phyloP scores from a whole-genome alignment of 2,113 vertebrate species.

The Zootoca vivipara region DNA sequence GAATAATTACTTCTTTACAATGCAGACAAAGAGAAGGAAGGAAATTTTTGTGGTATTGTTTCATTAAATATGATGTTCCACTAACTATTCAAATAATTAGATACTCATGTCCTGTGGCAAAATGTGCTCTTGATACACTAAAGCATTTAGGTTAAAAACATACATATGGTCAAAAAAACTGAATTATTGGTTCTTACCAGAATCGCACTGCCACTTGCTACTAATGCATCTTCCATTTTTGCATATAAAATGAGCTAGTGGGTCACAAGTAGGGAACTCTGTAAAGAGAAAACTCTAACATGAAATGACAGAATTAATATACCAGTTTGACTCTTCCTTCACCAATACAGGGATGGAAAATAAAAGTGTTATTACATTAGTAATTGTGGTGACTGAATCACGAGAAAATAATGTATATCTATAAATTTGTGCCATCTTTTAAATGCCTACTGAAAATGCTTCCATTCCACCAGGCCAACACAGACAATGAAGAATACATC shows the following conservation, averaged over 20 bases:
- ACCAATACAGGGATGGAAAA: background rate
- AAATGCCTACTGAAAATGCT: too few relatives aligned
- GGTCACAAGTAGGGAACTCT: conserved; percentile 95
- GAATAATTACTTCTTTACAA: background rate
- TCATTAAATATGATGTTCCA: background rate
- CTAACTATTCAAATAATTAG: background rate
- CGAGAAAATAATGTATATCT: background rate
- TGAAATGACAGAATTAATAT: conserved; percentile 23
- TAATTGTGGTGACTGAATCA: background rate
- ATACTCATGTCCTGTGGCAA: background rate
- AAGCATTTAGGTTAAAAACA: background rate
- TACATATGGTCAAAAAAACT: accelerated
- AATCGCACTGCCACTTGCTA: conserved; percentile 93
- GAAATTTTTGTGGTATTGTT: background rate
- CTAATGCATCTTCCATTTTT: conserved; percentile 92
- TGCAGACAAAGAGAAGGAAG: background rate
- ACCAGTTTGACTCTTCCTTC: background rate
- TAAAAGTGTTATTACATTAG: background rate
- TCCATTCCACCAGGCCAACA: too few relatives aligned
- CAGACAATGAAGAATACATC: too few relatives aligned
- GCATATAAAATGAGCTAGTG: conserved; percentile 91
- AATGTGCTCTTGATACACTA: background rate
- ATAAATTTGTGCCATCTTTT: too few relatives aligned
- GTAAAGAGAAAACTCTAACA: conserved; percentile 49
- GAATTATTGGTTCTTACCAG: conserved; percentile 79